phyloP scores from a whole-genome alignment of 2,888 invertebrate genomes.

The Stenurella melanura region DNA sequence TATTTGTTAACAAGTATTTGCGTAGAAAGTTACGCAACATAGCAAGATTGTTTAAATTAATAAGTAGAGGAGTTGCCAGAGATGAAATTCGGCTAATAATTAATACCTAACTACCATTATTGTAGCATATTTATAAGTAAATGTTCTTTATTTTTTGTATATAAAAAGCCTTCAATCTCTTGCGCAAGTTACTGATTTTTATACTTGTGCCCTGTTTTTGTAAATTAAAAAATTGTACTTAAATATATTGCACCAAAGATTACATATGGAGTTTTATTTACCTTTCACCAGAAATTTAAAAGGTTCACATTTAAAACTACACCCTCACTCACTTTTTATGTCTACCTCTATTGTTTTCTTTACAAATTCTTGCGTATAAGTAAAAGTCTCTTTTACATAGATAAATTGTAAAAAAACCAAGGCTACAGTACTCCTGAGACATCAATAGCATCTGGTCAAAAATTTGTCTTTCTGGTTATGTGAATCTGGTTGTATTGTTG shows the following conservation, averaged over 20 bases:
- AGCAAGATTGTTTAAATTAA: background rate
- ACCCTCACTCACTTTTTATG: no score
- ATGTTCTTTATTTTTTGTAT: slow-evolving; percentile 38
- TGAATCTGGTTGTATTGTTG: no score
- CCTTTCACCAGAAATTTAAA: background rate
- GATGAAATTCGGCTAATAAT: background rate
- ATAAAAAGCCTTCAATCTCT: slow-evolving; percentile 22
- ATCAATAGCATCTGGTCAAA: no score
- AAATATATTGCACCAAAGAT: slow-evolving; percentile 37
- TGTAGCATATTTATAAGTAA: slow-evolving; percentile 17
- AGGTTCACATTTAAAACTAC: no score
- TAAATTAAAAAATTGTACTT: slow-evolving; percentile 20
- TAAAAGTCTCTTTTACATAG: no score
- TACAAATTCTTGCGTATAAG: no score
- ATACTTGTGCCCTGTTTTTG: slow-evolving; percentile 31
- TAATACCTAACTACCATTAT: slow-evolving; percentile 11
- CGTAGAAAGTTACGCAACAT: background rate
- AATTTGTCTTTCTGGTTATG: no score
- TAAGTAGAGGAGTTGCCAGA: background rate
- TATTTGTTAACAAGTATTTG: slow-evolving; percentile 2
- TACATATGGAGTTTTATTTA: slow-evolving; percentile 9
- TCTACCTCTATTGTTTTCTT: no score
- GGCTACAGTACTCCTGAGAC: no score
- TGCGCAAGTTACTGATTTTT: slow-evolving; percentile 19
- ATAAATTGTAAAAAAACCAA: no score